phyloP scores from a whole-genome alignment of 2,113 vertebrate genomes.

The Odocoileus virginianus region DNA sequence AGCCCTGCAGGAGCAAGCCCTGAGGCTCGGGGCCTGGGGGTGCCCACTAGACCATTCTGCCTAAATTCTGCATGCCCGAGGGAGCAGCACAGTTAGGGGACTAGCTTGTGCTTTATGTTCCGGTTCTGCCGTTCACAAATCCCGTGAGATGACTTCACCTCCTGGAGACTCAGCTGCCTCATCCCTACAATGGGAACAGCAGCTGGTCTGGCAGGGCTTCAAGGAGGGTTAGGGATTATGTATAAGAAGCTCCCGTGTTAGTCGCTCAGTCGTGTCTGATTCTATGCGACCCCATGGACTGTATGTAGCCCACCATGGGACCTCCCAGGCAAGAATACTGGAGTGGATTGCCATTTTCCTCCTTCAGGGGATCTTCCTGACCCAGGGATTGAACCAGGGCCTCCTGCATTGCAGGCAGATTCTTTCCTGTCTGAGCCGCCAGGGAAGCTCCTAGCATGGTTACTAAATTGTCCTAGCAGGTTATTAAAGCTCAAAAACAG shows the following conservation, averaged over 20 bases:
- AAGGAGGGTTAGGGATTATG: neutral
- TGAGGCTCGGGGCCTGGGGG: neutral
- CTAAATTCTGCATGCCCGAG: neutral
- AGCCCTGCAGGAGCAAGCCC: too few species aligned
- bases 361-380: neutral
- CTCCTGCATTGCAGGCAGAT: neutral
- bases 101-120: neutral
- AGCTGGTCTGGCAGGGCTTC: neutral
- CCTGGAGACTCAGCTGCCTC: neutral
- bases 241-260: neutral
- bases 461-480: neutral
- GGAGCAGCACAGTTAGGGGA: neutral
- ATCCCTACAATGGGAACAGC: neutral
- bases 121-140: neutral
- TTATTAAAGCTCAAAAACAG: neutral
- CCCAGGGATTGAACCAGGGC: neutral
- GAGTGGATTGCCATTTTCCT: neutral
- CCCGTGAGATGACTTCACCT: neutral
- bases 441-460: neutral
- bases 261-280: neutral
- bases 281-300: neutral
- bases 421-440: neutral
- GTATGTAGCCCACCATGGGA: neutral
- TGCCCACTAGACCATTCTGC: neutral
- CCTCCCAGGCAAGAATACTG: neutral